Conservation (phyloP, 2,888 invertebrate species). For the Pristionchus japonicus region DNA sequence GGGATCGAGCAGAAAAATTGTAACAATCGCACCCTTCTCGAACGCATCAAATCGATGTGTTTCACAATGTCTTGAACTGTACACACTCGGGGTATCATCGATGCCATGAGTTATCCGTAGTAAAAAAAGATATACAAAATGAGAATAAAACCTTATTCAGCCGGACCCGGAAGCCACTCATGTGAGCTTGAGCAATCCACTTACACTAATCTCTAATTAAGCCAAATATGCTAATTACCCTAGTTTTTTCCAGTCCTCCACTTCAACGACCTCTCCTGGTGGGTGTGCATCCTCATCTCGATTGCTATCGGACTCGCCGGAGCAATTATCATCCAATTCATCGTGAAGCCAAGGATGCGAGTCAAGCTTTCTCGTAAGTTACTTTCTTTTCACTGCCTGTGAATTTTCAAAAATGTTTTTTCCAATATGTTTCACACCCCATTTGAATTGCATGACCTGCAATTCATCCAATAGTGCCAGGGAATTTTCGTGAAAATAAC, state of each 20-base stretch:
- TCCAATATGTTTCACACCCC: no score
- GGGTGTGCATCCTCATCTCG: conserved; percentile 85
- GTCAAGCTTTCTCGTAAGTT: conserved; percentile 41
- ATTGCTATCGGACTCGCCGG: conserved; percentile 80
- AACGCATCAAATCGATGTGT: background rate
- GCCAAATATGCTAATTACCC: background rate
- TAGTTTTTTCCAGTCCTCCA: conserved; percentile 82
- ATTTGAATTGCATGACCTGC: no score
- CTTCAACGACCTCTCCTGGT: conserved; percentile 90
- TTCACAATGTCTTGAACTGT: background rate
- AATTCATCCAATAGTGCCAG: no score
- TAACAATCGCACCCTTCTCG: background rate
- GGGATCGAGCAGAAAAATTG: background rate
- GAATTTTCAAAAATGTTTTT: no score
- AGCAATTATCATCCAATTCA: conserved; percentile 55
- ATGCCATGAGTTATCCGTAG: background rate
- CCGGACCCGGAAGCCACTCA: background rate
- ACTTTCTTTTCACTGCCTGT: background rate
- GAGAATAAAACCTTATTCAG: background rate
- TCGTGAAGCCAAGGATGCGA: conserved; percentile 56
- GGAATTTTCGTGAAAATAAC: background rate
- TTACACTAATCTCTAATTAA: background rate
- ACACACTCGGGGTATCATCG: background rate
- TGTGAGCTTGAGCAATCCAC: background rate
- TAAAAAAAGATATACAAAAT: background rate